Evolutionary conservation across 2,888 invertebrate genomes (phyloP).

Genomic region (Mechanitis mazaeus): DNA sequence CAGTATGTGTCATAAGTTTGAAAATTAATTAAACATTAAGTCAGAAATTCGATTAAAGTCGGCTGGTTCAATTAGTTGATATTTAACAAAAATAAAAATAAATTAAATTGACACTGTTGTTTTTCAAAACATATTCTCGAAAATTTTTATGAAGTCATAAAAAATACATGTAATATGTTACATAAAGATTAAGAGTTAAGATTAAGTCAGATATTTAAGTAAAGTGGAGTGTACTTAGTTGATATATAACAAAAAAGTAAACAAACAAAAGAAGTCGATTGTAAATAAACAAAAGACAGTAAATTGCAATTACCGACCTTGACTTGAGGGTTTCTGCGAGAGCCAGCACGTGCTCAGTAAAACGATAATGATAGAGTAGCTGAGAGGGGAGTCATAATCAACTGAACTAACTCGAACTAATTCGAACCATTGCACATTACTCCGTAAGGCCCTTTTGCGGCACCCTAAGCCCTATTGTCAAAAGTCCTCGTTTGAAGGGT

Average conservation of each 20-base stretch:
- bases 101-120: too few species aligned
- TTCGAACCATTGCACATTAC: slow-evolving; percentile 70
- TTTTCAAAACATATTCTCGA: too few species aligned
- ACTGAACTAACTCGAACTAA: slow-evolving; percentile 76
- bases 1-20: too few species aligned
- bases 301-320: slow-evolving; percentile 68
- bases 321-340: slow-evolving; percentile 55
- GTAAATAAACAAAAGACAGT: slow-evolving; percentile 46
- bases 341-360: slow-evolving; percentile 68
- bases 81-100: too few species aligned
- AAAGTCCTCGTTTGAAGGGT: slow-evolving; percentile 39
- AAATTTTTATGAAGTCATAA: too few species aligned
- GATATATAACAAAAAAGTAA: slow-evolving; percentile 7
- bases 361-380: slow-evolving; percentile 74
- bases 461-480: slow-evolving; percentile 48
- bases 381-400: slow-evolving; percentile 70
- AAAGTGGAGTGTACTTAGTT: neutral
- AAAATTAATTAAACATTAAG: too few species aligned
- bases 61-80: too few species aligned
- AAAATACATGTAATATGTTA: too few species aligned
- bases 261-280: slow-evolving; percentile 17
- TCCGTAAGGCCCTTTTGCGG: slow-evolving; percentile 59
- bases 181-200: too few species aligned
- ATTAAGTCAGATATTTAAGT: too few species aligned
- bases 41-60: too few species aligned